A percentile compares a stretch with the other conserved stretches of the same genome.
Conservation (phyloP, 2,797 vertebrate genomes). For the Momotus momota region DNA sequence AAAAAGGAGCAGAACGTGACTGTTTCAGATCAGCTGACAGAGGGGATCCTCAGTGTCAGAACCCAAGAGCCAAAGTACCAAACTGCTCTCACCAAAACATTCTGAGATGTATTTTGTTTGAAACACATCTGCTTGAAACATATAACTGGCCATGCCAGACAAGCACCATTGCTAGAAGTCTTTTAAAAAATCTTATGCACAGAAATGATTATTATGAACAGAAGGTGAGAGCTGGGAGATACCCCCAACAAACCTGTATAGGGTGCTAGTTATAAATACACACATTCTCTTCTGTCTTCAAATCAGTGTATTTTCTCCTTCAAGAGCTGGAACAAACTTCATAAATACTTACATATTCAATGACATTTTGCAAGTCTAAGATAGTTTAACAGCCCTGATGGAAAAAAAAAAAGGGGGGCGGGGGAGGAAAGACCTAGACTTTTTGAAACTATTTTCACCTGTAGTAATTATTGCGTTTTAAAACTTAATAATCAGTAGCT, state of each 20-base stretch:
- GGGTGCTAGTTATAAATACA: not conserved
- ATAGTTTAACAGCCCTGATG: not conserved
- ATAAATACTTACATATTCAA: not conserved
- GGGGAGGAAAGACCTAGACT: not conserved
- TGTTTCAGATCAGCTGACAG: not conserved
- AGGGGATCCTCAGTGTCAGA: not conserved
- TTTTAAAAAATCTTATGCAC: not conserved
- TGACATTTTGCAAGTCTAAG: not conserved
- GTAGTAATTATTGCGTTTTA: not conserved
- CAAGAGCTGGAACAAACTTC: not conserved
- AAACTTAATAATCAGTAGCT: not conserved
- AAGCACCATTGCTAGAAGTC: not conserved
- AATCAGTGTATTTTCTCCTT: not conserved
- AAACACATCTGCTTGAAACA: not conserved
- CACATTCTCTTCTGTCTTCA: not conserved
- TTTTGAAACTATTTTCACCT: not conserved
- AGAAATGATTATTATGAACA: not conserved
- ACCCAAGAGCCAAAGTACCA: not conserved
- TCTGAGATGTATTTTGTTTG: not conserved
- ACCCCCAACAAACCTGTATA: not conserved
- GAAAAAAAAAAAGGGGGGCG: accelerated
- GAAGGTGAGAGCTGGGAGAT: not conserved
- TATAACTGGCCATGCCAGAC: not conserved
- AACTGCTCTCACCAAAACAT: not conserved
- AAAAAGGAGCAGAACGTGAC: not conserved